Percentiles rank a stretch among this genome's conserved stretches.
Evolutionary conservation across 1,140 invertebrate species (phyloP).

Genomic region (Lethrus apterus): DNA sequence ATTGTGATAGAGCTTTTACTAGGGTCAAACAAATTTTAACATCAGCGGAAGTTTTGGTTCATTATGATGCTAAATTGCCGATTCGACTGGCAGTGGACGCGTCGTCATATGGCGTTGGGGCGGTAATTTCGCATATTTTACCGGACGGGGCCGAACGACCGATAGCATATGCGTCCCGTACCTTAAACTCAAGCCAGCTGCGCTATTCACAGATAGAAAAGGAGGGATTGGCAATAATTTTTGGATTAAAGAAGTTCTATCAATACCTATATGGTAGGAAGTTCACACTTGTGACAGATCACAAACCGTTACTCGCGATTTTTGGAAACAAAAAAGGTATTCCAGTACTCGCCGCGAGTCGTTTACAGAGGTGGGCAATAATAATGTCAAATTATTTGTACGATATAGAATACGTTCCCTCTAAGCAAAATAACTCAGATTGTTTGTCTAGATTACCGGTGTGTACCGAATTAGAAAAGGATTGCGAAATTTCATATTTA

Average conservation of each 20-base stretch:
- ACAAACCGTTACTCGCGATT: background rate
- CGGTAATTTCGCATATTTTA: no score
- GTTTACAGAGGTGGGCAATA: background rate
- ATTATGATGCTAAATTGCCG: background rate
- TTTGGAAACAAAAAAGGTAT: slow-evolving; percentile 1
- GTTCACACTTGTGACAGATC: slow-evolving; percentile 2
- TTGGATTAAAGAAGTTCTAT: slow-evolving; percentile 2
- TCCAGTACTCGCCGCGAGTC: background rate
- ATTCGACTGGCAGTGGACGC: background rate
- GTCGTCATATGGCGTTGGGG: background rate
- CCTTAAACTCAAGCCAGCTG: background rate
- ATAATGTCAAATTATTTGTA: background rate
- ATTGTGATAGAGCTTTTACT: slow-evolving; percentile 16
- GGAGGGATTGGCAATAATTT: slow-evolving; percentile 34
- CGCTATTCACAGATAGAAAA: slow-evolving; percentile 29
- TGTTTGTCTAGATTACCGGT: slow-evolving; percentile 30
- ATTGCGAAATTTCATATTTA: background rate
- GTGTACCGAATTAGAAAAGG: background rate
- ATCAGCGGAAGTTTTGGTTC: slow-evolving; percentile 13
- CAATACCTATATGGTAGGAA: background rate
- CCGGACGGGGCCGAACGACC: no score
- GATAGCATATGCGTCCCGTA: background rate
- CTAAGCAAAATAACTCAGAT: no score
- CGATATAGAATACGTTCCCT: no score
- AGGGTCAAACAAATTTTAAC: slow-evolving; percentile 14